Base-by-base conservation (phyloP, 2,113 vertebrate species). In the Patagioenas fasciata region DNA sequence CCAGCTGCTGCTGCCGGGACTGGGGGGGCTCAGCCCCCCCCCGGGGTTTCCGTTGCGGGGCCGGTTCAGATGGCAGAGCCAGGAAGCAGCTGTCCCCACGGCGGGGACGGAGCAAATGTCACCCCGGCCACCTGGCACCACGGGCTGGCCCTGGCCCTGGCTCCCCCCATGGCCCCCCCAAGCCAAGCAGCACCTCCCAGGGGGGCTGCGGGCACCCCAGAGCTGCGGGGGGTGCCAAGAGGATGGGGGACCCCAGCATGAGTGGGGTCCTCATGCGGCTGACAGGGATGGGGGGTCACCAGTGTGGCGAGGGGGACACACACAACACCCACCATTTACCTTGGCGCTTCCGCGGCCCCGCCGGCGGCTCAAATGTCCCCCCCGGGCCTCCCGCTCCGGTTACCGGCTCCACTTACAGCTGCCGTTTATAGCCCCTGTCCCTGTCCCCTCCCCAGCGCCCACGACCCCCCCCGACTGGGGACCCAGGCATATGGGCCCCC, bases 61-160 rank as follows among this genome's bases (percentile, higher is more conserved):
- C 64, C 58, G 86, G 89, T 80, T 96, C 93, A 67, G 93, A 95
- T 95, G 92, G 95, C 94, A 89, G 90, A 42, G 95, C 77, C 95
- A 94, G 95, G 95, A 96, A 95, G 95, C 94, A 96, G 95, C 95
- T 96, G 95, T 94, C 94, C 93, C 92, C 73, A 42, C 26, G 73
- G 79, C 60, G 19, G 65, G 82, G 94, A 81, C 51, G 20, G 86
- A 84, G 95, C 91, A 91, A 96, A 96, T 96, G 94, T 96, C 95
- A 95, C 91, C 90, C 50, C 69, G n/a, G 72, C 77, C 95, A 95
- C 89, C 94, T 95, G 95, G 95, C 95, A 89, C 84, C 2, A 25
- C 31, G n/a, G 32, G 31, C 89, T 62, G 57, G 60, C 91, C 85
- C 36, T 32, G 58, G 14, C 89, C 82, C 82, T 3, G 50, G 21